Conservation (phyloP, 2,113 vertebrate species). For the Mobula hypostoma region DNA sequence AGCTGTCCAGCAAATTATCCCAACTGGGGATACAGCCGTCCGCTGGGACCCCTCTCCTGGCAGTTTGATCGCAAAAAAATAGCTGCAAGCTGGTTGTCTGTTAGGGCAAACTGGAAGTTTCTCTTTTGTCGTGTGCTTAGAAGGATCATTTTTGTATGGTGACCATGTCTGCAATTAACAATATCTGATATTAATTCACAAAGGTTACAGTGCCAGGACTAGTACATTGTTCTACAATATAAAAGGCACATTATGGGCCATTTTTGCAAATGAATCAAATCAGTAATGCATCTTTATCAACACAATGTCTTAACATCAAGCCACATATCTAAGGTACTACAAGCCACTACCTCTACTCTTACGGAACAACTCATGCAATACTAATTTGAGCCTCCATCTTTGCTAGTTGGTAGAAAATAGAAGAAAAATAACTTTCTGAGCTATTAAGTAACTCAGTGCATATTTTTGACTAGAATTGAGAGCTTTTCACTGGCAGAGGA, state of each 20-base stretch:
- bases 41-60: not conserved
- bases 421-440: not conserved
- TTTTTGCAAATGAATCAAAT: not conserved
- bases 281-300: not conserved
- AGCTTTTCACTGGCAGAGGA: not conserved
- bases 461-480: not conserved
- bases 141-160: not conserved
- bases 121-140: not conserved
- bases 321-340: not conserved
- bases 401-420: too few species aligned
- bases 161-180: not conserved
- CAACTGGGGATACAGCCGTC: not conserved
- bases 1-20: slow-evolving; percentile 17
- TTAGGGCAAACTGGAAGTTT: not conserved
- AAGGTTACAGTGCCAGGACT: not conserved
- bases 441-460: not conserved
- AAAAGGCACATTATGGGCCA: not conserved
- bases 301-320: not conserved
- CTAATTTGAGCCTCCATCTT: not conserved
- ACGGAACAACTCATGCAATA: not conserved
- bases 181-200: not conserved
- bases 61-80: not conserved
- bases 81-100: not conserved
- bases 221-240: not conserved
- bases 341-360: too few species aligned